Evolutionary conservation across 2,888 invertebrate species (phyloP).

Genomic region (Prostheceraeus crozeri): DNA sequence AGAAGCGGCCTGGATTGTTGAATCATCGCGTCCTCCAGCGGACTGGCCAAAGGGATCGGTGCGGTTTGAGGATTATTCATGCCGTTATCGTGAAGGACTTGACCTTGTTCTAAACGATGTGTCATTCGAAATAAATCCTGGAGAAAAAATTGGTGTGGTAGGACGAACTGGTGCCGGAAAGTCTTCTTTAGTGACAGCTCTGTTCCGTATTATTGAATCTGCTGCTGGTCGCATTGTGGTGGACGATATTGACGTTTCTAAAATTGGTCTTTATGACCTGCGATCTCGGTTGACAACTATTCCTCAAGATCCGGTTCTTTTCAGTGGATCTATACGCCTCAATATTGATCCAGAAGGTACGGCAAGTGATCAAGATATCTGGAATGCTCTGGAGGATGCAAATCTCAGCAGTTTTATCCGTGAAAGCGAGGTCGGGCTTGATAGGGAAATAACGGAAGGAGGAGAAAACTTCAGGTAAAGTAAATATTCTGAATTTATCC

Average conservation of each 20-base stretch:
- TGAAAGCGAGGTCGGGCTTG: too few relatives aligned
- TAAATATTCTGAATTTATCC: too few relatives aligned
- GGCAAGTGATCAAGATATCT: too few relatives aligned
- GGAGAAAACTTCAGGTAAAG: too few relatives aligned
- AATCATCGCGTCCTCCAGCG: conserved; percentile 40
- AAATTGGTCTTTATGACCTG: conserved; percentile 47
- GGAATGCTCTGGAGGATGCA: too few relatives aligned
- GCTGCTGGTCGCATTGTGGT: conserved; percentile 47
- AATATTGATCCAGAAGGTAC: too few relatives aligned
- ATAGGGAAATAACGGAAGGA: too few relatives aligned
- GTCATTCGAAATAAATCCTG: conserved; percentile 45
- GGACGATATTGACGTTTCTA: conserved; percentile 45
- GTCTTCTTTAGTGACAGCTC: conserved; percentile 48
- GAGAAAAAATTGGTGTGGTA: conserved; percentile 54
- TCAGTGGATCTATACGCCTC: conserved; percentile 39
- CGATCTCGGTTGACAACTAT: conserved; percentile 50
- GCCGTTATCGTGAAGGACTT: conserved; percentile 50
- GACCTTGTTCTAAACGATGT: conserved; percentile 51
- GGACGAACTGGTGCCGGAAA: conserved; percentile 54
- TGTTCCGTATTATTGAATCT: conserved; percentile 51
- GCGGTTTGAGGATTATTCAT: conserved; percentile 47
- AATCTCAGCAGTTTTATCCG: too few relatives aligned
- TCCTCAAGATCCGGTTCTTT: conserved; percentile 44
- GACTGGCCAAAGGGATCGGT: conserved; percentile 52
- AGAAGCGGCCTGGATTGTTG: conserved; percentile 25